Evolutionary conservation across 2,797 vertebrate genomes (phyloP).

Genomic region (Darevskia nairensis): DNA sequence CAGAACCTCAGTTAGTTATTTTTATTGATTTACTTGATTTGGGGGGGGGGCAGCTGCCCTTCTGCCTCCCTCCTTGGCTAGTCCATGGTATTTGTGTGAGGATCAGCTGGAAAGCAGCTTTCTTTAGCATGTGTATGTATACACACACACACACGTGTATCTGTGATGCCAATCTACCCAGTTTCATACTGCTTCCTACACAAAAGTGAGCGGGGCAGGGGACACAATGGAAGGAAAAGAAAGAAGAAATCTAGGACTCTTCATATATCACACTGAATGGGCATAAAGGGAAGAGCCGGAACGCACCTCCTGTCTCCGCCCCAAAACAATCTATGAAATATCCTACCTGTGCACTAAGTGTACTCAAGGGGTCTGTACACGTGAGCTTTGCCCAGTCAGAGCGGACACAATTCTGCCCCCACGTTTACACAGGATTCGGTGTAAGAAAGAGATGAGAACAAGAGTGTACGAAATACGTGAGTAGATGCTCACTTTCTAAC

Average conservation of each 20-base stretch:
- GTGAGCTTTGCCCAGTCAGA: neutral
- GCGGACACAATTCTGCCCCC: neutral
- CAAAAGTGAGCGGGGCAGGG: neutral
- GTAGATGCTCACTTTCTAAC: neutral
- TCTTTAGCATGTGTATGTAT: neutral
- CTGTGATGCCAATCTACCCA: neutral
- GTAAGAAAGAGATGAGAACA: neutral
- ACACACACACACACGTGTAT: too few species aligned
- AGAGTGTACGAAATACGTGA: neutral
- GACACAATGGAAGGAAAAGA: neutral
- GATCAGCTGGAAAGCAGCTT: neutral
- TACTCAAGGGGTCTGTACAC: neutral
- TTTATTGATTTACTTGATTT: too few species aligned
- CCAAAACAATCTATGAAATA: neutral
- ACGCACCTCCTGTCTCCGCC: neutral
- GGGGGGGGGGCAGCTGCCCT: too few species aligned
- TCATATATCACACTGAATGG: neutral
- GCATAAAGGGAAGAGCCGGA: too few species aligned
- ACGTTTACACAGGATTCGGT: neutral
- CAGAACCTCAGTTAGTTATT: too few species aligned
- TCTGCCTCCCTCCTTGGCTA: too few species aligned
- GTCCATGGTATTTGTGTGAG: neutral
- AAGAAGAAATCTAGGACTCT: neutral
- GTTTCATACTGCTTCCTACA: too few species aligned
- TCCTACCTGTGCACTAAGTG: neutral